phyloP scores from a whole-genome alignment of 2,797 vertebrate species.

The Poecilia gillii region DNA sequence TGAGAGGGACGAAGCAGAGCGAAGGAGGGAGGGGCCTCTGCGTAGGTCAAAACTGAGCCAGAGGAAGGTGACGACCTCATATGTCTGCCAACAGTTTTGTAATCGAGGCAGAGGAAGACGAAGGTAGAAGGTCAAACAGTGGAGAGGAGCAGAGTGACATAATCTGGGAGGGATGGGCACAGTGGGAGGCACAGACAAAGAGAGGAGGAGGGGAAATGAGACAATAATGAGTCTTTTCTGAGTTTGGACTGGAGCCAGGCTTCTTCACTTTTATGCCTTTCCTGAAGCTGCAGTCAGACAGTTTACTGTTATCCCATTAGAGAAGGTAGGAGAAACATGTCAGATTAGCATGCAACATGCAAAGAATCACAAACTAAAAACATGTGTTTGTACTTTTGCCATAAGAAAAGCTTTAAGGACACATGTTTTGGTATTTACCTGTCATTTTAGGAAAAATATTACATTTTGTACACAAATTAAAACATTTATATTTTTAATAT shows the following conservation, averaged over 20 bases:
- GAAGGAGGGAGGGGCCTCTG: neutral
- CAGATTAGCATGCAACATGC: neutral
- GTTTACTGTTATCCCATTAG: neutral
- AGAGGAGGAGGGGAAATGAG: conserved; percentile 50
- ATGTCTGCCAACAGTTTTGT: conserved; percentile 42
- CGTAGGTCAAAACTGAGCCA: conserved; percentile 20
- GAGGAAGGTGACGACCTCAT: conserved; percentile 45
- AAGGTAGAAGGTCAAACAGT: conserved; percentile 40
- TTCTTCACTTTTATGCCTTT: conserved; percentile 31
- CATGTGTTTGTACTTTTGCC: neutral
- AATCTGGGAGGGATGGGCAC: conserved; percentile 58
- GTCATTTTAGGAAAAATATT: neutral
- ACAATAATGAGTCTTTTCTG: conserved; percentile 78
- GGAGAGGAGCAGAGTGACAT: conserved; percentile 58
- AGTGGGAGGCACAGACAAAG: conserved; percentile 52
- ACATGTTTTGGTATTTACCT: neutral
- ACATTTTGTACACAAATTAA: neutral
- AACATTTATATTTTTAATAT: neutral
- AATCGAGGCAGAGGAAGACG: conserved; percentile 38
- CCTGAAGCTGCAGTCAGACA: neutral
- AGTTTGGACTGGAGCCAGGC: conserved; percentile 52
- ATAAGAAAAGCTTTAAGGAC: neutral
- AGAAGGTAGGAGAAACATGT: neutral
- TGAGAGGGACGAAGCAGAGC: neutral
- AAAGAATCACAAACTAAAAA: neutral